Percentiles rank a stretch among this genome's conserved stretches.
These are phyloP conservation scores for Corythoichthys haematopterus DNA, from an alignment of 2,113 vertebrate genomes.

Conservation along the genomic window DNA sequence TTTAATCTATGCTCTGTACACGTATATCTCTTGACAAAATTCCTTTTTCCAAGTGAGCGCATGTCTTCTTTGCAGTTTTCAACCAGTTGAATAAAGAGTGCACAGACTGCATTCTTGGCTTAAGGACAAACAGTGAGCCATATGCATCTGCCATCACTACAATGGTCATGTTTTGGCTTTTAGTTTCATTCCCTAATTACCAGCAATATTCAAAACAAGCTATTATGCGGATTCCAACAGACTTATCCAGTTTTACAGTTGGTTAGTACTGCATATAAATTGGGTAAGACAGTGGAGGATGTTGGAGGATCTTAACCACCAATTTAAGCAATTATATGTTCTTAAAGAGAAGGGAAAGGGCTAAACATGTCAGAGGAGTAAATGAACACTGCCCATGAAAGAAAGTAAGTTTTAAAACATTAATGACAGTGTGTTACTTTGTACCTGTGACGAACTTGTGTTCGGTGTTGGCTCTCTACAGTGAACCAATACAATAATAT, in stretches of 20 bases:
- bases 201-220: slow-evolving; percentile 21
- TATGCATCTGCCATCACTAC: slow-evolving; percentile 23
- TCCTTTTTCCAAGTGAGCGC: slow-evolving; percentile 11
- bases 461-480: slow-evolving; percentile 1
- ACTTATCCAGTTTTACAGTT: slow-evolving; percentile 22
- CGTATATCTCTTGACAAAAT: slow-evolving; percentile 16
- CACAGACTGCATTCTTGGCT: slow-evolving; percentile 35
- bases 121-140: slow-evolving; percentile 21
- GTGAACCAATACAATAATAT: neutral
- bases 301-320: slow-evolving; percentile 27
- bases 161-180: slow-evolving; percentile 29
- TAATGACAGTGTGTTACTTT: slow-evolving; percentile 18
- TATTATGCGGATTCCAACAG: slow-evolving; percentile 37
- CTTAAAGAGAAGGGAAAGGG: slow-evolving; percentile 6
- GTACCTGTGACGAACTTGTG: slow-evolving; percentile 1
- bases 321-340: slow-evolving; percentile 25
- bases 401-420: slow-evolving; percentile 3
- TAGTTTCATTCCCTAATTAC: slow-evolving; percentile 30
- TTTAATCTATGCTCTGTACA: slow-evolving; percentile 16
- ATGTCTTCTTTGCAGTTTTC: slow-evolving; percentile 38
- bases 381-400: slow-evolving; percentile 13
- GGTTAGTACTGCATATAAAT: slow-evolving; percentile 15
- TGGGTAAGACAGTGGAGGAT: slow-evolving; percentile 27
- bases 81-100: slow-evolving; percentile 36
- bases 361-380: slow-evolving; percentile 2